These are phyloP conservation scores for Agrilus biguttatus DNA, from an alignment of 2,888 invertebrate genomes.

Conservation along the genomic window DNA sequence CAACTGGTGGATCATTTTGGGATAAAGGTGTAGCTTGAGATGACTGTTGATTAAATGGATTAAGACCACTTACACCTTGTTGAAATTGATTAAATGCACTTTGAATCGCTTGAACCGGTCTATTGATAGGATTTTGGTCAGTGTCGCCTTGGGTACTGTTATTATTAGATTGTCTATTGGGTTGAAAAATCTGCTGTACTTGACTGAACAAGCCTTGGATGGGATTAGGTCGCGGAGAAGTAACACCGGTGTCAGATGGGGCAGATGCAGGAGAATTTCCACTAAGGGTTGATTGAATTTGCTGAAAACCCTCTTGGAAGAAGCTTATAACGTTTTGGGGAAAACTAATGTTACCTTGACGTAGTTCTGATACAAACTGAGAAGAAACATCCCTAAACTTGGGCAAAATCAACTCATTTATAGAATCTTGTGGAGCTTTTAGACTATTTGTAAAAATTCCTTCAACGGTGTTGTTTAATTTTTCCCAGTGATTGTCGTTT, in stretches of 20 bases:
- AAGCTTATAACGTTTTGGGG: background rate
- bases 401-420: too few relatives aligned
- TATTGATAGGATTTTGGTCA: constrained; percentile 7
- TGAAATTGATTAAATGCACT: constrained; percentile 7
- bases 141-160: constrained; percentile 4
- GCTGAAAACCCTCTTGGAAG: constrained; percentile 4
- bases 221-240: constrained; percentile 5
- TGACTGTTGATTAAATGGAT: constrained; percentile 6
- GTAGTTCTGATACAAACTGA: too few relatives aligned
- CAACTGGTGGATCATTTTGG: background rate
- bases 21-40: background rate
- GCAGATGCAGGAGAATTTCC: background rate
- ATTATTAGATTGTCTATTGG: constrained; percentile 8
- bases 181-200: constrained; percentile 5
- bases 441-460: too few relatives aligned
- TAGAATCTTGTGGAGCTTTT: too few relatives aligned
- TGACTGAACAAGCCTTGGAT: constrained; percentile 3
- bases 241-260: constrained; percentile 3
- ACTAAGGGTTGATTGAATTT: constrained; percentile 4
- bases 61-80: constrained; percentile 6
- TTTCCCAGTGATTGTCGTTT: too few relatives aligned
- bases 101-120: constrained; percentile 8
- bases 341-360: too few relatives aligned
- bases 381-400: too few relatives aligned
- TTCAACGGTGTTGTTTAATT: too few relatives aligned